Evolutionary conservation across 2,888 invertebrate species (phyloP).

Genomic region (Eupithecia centaureata): DNA sequence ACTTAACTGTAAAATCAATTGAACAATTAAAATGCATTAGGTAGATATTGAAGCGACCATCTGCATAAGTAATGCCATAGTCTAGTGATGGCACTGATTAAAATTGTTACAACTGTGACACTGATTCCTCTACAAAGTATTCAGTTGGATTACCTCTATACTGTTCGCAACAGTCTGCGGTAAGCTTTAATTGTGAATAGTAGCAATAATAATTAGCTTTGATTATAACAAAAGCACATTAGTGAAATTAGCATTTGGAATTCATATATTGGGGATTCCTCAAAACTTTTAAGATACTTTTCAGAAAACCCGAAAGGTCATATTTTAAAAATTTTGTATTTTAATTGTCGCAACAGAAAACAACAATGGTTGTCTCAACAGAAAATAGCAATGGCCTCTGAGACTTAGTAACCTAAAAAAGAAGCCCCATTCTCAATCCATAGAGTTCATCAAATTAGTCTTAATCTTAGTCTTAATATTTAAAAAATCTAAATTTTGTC

Average conservation of each 20-base stretch:
- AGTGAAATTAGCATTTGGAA: too few relatives aligned
- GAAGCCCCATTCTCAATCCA: background rate
- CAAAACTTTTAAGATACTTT: too few relatives aligned
- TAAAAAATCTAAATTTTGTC: too few relatives aligned
- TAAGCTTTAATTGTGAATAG: background rate
- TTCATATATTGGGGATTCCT: too few relatives aligned
- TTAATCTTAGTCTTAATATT: too few relatives aligned
- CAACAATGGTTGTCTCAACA: background rate
- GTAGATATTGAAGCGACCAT: slow-evolving; percentile 37
- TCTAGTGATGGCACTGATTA: slow-evolving; percentile 9
- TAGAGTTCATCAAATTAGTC: too few relatives aligned
- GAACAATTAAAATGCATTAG: slow-evolving; percentile 37
- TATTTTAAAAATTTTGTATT: background rate
- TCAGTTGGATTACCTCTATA: background rate
- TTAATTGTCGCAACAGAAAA: background rate
- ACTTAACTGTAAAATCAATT: slow-evolving; percentile 29
- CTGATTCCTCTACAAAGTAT: background rate
- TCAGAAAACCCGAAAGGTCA: too few relatives aligned
- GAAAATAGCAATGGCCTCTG: background rate
- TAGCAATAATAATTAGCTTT: background rate
- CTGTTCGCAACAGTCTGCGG: background rate
- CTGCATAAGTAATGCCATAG: slow-evolving; percentile 38
- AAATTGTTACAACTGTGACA: background rate
- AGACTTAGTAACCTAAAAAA: background rate
- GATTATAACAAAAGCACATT: too few relatives aligned